A percentile compares a stretch with the other conserved stretches of the same genome.
Conservation (phyloP, 2,888 invertebrate genomes). For the Smittia sp. region DNA sequence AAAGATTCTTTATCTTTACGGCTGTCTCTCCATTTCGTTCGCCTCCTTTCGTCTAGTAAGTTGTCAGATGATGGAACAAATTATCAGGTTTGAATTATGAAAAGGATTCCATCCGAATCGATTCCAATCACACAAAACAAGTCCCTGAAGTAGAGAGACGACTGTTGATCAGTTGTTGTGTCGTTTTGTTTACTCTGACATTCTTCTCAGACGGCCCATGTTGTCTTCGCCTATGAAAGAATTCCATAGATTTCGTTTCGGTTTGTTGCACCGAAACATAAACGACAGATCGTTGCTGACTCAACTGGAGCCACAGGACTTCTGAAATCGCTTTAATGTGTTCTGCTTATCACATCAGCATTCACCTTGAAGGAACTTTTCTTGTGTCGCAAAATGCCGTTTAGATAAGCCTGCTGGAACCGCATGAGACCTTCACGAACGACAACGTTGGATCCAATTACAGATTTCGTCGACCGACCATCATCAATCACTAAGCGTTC, state of each 20-base stretch:
- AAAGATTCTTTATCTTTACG: neutral
- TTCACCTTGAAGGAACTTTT: neutral
- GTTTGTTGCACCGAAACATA: neutral
- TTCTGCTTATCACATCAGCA: neutral
- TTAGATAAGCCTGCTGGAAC: too few species aligned
- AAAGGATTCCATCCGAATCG: slow-evolving; percentile 3
- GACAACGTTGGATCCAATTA: too few species aligned
- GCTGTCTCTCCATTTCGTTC: neutral
- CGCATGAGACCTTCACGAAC: too few species aligned
- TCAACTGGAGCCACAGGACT: slow-evolving; percentile 31
- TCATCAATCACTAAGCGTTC: too few species aligned
- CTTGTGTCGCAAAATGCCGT: neutral
- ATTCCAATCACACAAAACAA: neutral
- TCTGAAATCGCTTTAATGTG: neutral
- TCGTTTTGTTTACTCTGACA: slow-evolving; percentile 10
- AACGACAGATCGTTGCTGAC: slow-evolving; percentile 10
- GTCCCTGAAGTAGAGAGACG: neutral
- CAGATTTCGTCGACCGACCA: too few species aligned
- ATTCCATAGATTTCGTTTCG: neutral
- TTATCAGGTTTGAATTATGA: slow-evolving; percentile 36
- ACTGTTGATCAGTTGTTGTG: neutral
- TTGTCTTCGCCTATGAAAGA: neutral
- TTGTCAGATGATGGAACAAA: slow-evolving; percentile 40
- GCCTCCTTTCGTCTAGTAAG: slow-evolving; percentile 23
- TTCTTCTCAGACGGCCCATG: neutral